Conservation (phyloP, 2,113 vertebrate species). For the Sphyrna mokarran region DNA sequence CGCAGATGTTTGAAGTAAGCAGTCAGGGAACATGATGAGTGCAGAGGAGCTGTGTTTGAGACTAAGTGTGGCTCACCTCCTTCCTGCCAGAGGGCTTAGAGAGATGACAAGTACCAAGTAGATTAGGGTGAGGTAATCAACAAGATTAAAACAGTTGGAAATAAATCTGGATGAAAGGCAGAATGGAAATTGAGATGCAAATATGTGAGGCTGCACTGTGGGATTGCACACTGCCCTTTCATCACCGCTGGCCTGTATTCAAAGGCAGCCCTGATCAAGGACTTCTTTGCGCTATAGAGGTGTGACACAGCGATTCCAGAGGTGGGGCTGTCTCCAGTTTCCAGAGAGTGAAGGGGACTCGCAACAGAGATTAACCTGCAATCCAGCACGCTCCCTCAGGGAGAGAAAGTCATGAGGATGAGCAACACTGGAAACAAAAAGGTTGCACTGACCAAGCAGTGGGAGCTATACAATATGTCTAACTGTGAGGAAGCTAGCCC, state of each 20-base stretch:
- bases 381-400: neutral
- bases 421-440: neutral
- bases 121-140: neutral
- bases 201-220: neutral
- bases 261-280: neutral
- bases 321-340: neutral
- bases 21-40: neutral
- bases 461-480: neutral
- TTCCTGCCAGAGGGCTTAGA: neutral
- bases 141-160: neutral
- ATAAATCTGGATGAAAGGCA: neutral
- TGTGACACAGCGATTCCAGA: neutral
- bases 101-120: neutral
- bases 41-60: neutral
- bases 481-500: neutral
- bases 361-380: neutral
- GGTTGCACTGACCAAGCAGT: neutral
- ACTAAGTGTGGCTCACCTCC: neutral
- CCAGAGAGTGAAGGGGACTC: neutral
- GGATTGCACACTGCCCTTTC: neutral
- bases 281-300: neutral
- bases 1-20: neutral
- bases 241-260: neutral
- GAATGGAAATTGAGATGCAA: neutral
- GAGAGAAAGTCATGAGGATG: neutral